A percentile compares a stretch with the other conserved stretches of the same genome.
These are phyloP conservation scores for Pteropus alecto DNA, from an alignment of 2,113 vertebrate species.

Conservation along the genomic window DNA sequence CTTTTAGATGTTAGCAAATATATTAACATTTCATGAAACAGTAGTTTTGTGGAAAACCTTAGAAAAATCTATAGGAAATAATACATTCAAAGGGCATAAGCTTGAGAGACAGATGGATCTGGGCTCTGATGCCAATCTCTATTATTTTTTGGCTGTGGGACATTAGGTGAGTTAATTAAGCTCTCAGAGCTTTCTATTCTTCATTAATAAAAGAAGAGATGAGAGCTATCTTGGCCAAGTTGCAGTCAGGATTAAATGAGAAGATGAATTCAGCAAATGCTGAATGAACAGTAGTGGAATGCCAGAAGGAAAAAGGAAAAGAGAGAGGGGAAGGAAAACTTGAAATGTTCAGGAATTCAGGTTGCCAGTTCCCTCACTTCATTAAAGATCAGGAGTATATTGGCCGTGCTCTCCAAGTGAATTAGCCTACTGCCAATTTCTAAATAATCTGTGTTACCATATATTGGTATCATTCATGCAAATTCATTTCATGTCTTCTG, in stretches of 20 bases:
- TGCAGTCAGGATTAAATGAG: not conserved
- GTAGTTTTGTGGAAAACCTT: not conserved
- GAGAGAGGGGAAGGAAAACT: not conserved
- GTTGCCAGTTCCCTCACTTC: not conserved
- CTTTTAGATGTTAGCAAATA: not conserved
- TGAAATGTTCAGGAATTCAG: not conserved
- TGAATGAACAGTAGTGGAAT: not conserved
- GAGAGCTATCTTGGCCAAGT: not conserved
- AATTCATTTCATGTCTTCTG: not conserved
- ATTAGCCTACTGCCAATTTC: not conserved
- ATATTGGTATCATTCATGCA: not conserved
- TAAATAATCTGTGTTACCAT: not conserved
- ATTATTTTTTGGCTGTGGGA: not conserved
- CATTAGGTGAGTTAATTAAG: not conserved
- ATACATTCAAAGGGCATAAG: not conserved
- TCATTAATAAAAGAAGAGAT: not conserved
- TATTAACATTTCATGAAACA: not conserved
- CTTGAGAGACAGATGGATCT: not conserved
- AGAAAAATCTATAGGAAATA: not conserved
- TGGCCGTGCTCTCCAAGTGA: not conserved
- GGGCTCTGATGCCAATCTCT: not conserved
- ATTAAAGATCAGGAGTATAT: not conserved
- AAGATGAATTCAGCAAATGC: not conserved
- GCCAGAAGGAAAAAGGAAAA: not conserved
- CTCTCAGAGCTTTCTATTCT: not conserved